A percentile compares a stretch with the other conserved stretches of the same genome.
phyloP scores from a whole-genome alignment of 2,888 invertebrate genomes.

The Drosophila lutescens region DNA sequence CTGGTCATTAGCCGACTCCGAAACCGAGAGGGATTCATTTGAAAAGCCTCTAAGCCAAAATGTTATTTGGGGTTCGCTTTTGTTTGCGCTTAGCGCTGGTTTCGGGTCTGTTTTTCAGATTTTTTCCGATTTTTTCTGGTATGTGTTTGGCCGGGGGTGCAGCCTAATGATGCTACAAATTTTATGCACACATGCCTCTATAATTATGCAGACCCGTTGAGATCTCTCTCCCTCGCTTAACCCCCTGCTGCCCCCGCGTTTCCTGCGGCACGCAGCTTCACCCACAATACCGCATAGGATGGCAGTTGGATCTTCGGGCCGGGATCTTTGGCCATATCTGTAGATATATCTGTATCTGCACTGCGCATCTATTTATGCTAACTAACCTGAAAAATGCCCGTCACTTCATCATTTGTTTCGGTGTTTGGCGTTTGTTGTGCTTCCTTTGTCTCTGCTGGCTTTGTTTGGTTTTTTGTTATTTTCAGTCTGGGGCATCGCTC shows the following conservation, averaged over 20 bases:
- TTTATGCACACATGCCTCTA: conserved; percentile 68
- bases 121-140: conserved; percentile 9
- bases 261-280: conserved; percentile 30
- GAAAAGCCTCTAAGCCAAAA: conserved; percentile 78
- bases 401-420: conserved; percentile 53
- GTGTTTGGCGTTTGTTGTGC: conserved; percentile 41
- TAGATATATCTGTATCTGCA: conserved; percentile 50
- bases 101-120: conserved; percentile 3
- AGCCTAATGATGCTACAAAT: conserved; percentile 76
- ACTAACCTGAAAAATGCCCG: conserved; percentile 63
- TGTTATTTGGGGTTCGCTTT: conserved; percentile 53
- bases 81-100: conserved; percentile 4
- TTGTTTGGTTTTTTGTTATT: conserved; percentile 26
- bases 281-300: conserved; percentile 33
- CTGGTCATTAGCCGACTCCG: conserved; percentile 70
- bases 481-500: conserved; percentile 27
- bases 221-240: conserved; percentile 6
- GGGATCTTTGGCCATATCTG: conserved; percentile 5
- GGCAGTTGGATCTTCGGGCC: conserved; percentile 5
- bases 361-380: conserved; percentile 74
- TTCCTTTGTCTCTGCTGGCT: conserved; percentile 20
- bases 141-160: conserved; percentile 72
- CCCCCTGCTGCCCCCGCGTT: neutral
- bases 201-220: conserved; percentile 48
- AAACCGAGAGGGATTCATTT: conserved; percentile 64